These are phyloP conservation scores for Stegostoma tigrinum DNA, from an alignment of 2,113 vertebrate species.

Conservation along the genomic window DNA sequence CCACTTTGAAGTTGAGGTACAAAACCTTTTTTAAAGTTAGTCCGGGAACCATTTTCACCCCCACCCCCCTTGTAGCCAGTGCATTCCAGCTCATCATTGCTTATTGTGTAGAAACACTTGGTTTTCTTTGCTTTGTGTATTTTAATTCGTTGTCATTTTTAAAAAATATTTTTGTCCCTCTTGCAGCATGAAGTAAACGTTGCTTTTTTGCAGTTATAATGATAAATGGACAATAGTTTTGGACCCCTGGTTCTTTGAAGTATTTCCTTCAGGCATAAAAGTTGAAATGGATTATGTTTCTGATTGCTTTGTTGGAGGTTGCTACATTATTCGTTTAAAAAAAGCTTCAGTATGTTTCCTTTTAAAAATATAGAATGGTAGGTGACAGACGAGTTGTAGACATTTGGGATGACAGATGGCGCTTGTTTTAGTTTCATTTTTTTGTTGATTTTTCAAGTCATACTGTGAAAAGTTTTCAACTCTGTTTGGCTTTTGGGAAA, in stretches of 20 bases:
- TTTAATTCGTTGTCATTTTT: too few relatives aligned
- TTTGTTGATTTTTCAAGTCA: constrained; percentile 64
- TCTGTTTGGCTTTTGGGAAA: constrained; percentile 70
- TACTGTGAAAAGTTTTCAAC: constrained; percentile 64
- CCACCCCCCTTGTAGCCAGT: too few relatives aligned
- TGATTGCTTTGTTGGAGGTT: constrained; percentile 7
- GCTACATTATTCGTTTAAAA: not conserved
- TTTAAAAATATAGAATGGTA: constrained; percentile 48
- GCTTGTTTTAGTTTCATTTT: constrained; percentile 62
- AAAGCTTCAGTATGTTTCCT: not conserved
- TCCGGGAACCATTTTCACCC: too few relatives aligned
- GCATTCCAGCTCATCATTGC: too few relatives aligned
- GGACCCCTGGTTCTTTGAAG: not conserved
- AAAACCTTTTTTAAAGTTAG: too few relatives aligned
- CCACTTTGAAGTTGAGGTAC: too few relatives aligned
- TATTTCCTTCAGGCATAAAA: not conserved
- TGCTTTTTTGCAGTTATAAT: not conserved
- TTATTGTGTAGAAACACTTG: too few relatives aligned
- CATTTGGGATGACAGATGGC: constrained; percentile 70
- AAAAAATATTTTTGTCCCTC: too few relatives aligned
- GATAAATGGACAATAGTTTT: not conserved
- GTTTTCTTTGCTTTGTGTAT: not conserved
- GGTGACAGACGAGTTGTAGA: constrained; percentile 53
- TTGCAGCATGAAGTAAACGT: not conserved
- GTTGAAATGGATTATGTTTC: not conserved